Conservation (phyloP, 2,113 vertebrate genomes). For the Lepisosteus oculatus region DNA sequence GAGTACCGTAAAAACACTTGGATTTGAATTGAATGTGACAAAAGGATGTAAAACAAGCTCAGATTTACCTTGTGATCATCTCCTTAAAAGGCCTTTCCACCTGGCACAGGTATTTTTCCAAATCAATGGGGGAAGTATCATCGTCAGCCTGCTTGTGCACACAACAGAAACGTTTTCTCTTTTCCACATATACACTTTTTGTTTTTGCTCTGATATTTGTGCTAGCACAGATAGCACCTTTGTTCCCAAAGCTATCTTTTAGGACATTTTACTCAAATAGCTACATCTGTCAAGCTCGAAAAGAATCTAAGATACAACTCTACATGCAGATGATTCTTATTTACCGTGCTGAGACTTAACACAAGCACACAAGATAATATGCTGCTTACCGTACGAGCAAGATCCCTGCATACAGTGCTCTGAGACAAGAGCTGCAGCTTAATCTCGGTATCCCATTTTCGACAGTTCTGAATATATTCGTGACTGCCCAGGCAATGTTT, state of each 20-base stretch:
- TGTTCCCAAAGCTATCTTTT: too few species aligned
- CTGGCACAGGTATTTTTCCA: constrained; percentile 78
- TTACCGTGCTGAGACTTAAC: too few species aligned
- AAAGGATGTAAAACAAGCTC: background rate
- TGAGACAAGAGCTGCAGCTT: constrained; percentile 83
- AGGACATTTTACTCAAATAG: too few species aligned
- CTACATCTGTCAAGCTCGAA: too few species aligned
- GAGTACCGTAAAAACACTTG: too few species aligned
- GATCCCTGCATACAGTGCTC: constrained; percentile 72
- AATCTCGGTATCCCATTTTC: constrained; percentile 96
- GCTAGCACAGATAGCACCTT: too few species aligned
- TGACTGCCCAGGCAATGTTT: constrained; percentile 93
- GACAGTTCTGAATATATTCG: constrained; percentile 95
- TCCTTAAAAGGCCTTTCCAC: constrained; percentile 90
- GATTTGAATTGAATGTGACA: background rate
- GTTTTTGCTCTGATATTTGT: too few species aligned
- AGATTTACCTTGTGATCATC: constrained; percentile 78
- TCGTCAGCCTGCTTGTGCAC: constrained; percentile 76
- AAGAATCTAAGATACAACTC: too few species aligned
- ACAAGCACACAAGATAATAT: background rate
- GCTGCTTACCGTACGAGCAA: constrained; percentile 82
- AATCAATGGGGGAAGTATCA: constrained; percentile 71
- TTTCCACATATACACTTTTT: background rate
- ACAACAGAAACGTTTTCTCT: background rate
- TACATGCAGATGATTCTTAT: too few species aligned